Conservation (phyloP, 2,113 vertebrate species). For the Eudyptes chrysolophus region DNA sequence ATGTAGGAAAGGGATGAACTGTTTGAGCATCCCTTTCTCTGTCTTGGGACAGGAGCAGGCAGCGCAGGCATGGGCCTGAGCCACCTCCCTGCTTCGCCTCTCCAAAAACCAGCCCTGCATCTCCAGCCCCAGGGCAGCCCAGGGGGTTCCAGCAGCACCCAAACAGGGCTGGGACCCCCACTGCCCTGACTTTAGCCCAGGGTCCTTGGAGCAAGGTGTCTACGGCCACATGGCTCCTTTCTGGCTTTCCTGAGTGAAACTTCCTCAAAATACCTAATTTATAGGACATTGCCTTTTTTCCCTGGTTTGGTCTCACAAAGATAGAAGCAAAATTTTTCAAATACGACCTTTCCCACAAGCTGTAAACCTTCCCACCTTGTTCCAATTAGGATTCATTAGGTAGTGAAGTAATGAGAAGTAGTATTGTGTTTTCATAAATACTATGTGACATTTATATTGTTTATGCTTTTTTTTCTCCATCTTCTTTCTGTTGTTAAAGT, state of each 20-base stretch:
- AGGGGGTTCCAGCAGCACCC: accelerated
- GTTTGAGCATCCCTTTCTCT: background rate
- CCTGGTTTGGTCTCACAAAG: background rate
- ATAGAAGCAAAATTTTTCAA: background rate
- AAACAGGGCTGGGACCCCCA: background rate
- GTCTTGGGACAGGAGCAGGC: background rate
- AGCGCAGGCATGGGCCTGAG: background rate
- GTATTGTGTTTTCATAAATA: background rate
- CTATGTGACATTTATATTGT: background rate
- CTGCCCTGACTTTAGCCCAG: background rate
- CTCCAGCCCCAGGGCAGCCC: background rate
- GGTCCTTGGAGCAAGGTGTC: background rate
- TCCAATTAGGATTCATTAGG: background rate
- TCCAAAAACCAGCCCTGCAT: background rate
- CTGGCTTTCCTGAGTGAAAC: background rate
- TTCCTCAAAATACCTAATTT: background rate
- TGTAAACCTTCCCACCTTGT: background rate
- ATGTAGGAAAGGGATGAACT: background rate
- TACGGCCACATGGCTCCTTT: background rate
- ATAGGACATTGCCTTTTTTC: background rate
- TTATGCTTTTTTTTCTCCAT: background rate
- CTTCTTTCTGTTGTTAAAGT: background rate
- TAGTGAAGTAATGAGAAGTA: background rate
- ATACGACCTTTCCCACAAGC: background rate
- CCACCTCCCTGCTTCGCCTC: background rate